phyloP scores from a whole-genome alignment of 1,140 invertebrate genomes.

The Phymastichus coffea region DNA sequence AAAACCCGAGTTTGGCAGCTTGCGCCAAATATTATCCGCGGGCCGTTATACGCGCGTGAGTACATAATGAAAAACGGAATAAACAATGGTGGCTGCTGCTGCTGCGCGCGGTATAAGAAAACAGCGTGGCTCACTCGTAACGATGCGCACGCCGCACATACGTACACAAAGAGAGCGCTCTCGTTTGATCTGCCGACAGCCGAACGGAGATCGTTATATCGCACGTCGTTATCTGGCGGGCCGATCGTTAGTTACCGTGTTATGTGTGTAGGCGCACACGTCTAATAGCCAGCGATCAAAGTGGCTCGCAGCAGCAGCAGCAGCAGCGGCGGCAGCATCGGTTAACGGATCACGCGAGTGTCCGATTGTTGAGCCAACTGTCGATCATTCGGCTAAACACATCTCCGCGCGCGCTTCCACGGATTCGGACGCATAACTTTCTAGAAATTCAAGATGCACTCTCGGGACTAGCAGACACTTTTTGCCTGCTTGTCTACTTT shows the following conservation, averaged over 20 bases:
- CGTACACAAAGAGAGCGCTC: slow-evolving; percentile 4
- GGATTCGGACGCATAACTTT: no score
- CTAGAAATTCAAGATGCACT: no score
- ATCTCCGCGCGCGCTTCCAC: not conserved
- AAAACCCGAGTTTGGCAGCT: no score
- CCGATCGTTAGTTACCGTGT: slow-evolving; percentile 14
- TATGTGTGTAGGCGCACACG: not conserved
- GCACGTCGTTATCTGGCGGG: slow-evolving; percentile 45
- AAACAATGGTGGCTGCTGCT: slow-evolving; percentile 8
- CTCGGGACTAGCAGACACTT: no score
- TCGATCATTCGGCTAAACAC: slow-evolving; percentile 26
- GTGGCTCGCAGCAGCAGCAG: slow-evolving; percentile 35
- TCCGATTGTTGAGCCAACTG: slow-evolving; percentile 32
- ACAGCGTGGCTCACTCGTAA: not conserved
- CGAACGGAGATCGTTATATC: slow-evolving; percentile 44
- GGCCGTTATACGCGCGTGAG: no score
- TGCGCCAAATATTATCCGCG: no score
- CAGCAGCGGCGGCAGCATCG: not conserved
- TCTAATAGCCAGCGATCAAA: slow-evolving; percentile 26
- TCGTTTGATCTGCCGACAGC: slow-evolving; percentile 35
- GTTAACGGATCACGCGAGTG: not conserved
- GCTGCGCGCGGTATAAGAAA: not conserved
- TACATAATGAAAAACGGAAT: slow-evolving; percentile 16
- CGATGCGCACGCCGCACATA: not conserved
- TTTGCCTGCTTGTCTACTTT: no score